Evolutionary conservation across 1,140 invertebrate genomes (phyloP).

Genomic region (Drosophila virilis): DNA sequence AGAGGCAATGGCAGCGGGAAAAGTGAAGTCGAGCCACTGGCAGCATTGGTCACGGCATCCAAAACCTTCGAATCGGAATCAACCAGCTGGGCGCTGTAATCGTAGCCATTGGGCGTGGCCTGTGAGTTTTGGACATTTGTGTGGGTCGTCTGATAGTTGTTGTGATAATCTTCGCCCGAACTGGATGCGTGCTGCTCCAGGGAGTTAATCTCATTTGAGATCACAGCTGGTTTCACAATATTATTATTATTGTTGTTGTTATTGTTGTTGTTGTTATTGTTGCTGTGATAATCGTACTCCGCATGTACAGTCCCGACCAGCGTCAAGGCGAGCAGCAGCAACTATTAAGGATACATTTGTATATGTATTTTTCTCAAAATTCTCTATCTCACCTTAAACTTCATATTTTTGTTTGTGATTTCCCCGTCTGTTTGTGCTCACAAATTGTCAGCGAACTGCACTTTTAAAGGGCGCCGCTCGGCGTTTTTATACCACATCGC

Average conservation of each 20-base stretch:
- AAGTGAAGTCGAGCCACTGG: constrained; percentile 8
- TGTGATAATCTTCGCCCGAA: constrained; percentile 62
- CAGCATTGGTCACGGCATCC: constrained; percentile 1
- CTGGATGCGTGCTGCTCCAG: constrained; percentile 38
- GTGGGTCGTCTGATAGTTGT: constrained; percentile 50
- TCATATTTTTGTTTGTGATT: constrained; percentile 46
- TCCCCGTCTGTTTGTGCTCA: constrained; percentile 40
- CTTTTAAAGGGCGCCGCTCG: constrained; percentile 52
- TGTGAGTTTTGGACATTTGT: constrained; percentile 57
- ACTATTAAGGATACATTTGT: constrained; percentile 30
- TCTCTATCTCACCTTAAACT: constrained; percentile 45
- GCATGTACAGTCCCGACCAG: constrained; percentile 33
- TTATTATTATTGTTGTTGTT: constrained; percentile 6
- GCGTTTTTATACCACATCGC: constrained; percentile 53
- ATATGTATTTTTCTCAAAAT: background rate
- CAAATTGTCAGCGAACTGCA: constrained; percentile 64
- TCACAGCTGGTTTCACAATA: constrained; percentile 31
- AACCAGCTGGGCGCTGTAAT: constrained; percentile 31
- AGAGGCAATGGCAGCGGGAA: constrained; percentile 46
- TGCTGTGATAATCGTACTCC: constrained; percentile 50
- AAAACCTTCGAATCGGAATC: constrained; percentile 11
- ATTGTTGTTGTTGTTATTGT: constrained; percentile 2
- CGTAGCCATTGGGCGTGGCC: constrained; percentile 63
- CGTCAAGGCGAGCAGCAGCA: constrained; percentile 43
- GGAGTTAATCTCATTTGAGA: constrained; percentile 35